Conservation (phyloP, 1,140 invertebrate genomes). For the Drosophila lini region DNA sequence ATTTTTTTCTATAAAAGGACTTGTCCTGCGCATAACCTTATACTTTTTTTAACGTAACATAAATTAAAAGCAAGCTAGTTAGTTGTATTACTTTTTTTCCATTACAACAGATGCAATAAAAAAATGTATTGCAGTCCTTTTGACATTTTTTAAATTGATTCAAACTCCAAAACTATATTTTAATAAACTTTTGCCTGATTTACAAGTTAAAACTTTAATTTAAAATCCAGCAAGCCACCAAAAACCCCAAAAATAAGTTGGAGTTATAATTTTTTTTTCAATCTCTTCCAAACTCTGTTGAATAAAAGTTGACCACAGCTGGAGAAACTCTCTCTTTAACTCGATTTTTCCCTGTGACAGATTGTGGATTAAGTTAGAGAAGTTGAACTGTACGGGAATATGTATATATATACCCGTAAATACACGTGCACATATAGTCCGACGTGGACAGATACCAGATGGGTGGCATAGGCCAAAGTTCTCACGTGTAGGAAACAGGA, state of each 20-base stretch:
- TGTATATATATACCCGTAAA: slow-evolving; percentile 1
- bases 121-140: neutral
- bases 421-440: neutral
- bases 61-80: no score
- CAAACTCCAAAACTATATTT: neutral
- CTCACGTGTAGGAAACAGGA: slow-evolving; percentile 15
- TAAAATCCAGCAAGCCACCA: neutral
- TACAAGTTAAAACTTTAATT: neutral
- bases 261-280: neutral
- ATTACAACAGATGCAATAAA: neutral
- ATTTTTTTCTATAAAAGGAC: neutral
- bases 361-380: slow-evolving; percentile 22
- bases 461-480: slow-evolving; percentile 35
- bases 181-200: neutral
- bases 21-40: no score
- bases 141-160: neutral
- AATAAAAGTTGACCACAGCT: slow-evolving; percentile 2
- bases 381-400: slow-evolving; percentile 17
- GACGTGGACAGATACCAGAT: slow-evolving; percentile 40
- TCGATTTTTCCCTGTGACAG: slow-evolving; percentile 17
- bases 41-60: neutral
- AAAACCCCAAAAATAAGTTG: neutral
- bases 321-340: slow-evolving; percentile 3
- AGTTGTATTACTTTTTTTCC: neutral
- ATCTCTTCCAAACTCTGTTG: neutral